These are phyloP conservation scores for Lacerta viridis DNA, from an alignment of 2,797 vertebrate species.

Conservation along the genomic window DNA sequence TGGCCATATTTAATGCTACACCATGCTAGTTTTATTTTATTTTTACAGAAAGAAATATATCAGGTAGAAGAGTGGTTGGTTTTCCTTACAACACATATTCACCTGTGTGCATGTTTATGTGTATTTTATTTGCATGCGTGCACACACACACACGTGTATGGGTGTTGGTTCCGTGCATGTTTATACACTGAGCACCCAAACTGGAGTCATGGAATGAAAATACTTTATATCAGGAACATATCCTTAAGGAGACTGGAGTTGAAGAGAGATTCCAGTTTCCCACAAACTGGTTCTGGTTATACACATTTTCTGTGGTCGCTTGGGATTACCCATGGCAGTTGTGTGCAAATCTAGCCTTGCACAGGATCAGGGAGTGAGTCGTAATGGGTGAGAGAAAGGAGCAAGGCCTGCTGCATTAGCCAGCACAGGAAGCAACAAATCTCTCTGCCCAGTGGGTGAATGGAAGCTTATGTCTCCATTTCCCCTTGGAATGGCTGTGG, in stretches of 20 bases:
- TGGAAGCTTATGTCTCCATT: neutral
- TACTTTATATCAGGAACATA: constrained; percentile 13
- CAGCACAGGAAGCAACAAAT: neutral
- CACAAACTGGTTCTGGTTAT: neutral
- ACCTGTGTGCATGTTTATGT: neutral
- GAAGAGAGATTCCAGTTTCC: neutral
- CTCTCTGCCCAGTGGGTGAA: neutral
- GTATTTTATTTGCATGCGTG: no score
- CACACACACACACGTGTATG: neutral
- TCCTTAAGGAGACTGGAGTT: neutral
- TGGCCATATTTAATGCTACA: constrained; percentile 8
- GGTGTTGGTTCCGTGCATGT: neutral
- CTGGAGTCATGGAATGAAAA: neutral
- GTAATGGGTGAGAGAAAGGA: neutral
- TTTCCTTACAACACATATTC: constrained; percentile 4
- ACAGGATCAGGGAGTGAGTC: neutral
- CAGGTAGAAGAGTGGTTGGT: constrained; percentile 27
- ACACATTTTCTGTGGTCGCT: neutral
- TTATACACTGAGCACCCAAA: neutral
- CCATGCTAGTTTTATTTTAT: constrained; percentile 5
- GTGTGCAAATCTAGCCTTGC: neutral
- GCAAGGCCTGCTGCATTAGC: neutral
- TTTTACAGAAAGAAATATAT: neutral
- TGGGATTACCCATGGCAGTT: neutral
- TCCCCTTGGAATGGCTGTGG: no score